Evolutionary conservation across 2,888 invertebrate species (phyloP), one percentile per base, ranked within the genome.

Genomic region (Meiosimyza decipiens): DNA sequence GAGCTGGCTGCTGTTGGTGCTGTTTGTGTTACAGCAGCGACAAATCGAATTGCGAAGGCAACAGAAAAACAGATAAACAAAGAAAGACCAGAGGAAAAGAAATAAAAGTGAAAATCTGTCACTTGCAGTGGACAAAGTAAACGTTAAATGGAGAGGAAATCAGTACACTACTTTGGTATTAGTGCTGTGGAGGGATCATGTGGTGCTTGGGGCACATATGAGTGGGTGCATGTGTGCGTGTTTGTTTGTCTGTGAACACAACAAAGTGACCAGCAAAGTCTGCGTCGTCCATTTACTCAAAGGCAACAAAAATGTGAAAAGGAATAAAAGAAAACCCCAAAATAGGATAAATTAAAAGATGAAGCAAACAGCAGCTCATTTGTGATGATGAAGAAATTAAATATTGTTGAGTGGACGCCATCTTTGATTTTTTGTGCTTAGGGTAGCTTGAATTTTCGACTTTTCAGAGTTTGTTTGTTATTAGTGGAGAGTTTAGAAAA

Each of bases 91-190:
- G 18, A 55, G 28, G 3, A 66, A 66, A 28, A 49, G 49, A 6
- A 67, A 57, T n/a, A 59, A 59, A 60, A 60, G 40, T 22, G 54
- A 50, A 47, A 15, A 66, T 33, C 62, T 71, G 71, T 71, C 71
- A 71, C 71, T 60, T 71, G 71, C 71, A 60, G 50, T 59, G 59
- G 59, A 52, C 70, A 62, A 70, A 70, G 62, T 62, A 62, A 70
- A 51, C 62, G 54, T 60, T 62, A 40, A 70, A 70, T 60, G 50
- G 59, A 68, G 62, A 52, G 62, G 60, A 60, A 70, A 40, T 15
- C n/a, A 40, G 28, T 28, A 28, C 28, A 28, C 28, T 28, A 28
- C 64, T 18, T 18, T 15, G 64, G 18, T 49, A 33, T 7, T 12
- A 18, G 51, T 15, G 28, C 12, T 12, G 5, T 1, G 40, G 22